Percentiles rank a stretch among this genome's conserved stretches.
Evolutionary conservation across 2,113 vertebrate species (phyloP).

Genomic region (Limnothrissa miodon): DNA sequence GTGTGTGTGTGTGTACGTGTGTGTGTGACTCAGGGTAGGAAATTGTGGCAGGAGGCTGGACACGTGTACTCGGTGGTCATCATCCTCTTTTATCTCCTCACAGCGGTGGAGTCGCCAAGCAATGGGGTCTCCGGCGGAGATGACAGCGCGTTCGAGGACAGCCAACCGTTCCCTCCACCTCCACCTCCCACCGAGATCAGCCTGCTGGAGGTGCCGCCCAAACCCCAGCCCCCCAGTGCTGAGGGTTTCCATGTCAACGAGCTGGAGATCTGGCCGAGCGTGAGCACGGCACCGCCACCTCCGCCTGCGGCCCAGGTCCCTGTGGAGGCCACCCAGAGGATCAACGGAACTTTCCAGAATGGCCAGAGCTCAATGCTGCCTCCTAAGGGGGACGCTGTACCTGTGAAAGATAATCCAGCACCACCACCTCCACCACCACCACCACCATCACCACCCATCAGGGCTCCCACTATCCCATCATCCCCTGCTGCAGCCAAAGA

Average conservation of each 20-base stretch:
- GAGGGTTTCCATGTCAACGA: conserved; percentile 75
- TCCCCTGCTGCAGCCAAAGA: conserved; percentile 70
- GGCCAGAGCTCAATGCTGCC: conserved; percentile 59
- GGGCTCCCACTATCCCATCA: conserved; percentile 51
- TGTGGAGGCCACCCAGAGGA: conserved; percentile 49
- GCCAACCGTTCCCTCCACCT: conserved; percentile 75
- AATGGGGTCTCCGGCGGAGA: conserved; percentile 67
- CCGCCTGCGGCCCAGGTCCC: conserved; percentile 58
- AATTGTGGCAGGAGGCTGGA: background rate
- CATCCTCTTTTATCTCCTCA: conserved; percentile 55
- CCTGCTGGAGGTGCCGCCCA: conserved; percentile 80
- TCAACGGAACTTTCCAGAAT: conserved; percentile 67
- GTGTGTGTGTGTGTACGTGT: too few species aligned
- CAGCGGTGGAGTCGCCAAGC: conserved; percentile 71
- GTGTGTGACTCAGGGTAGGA: background rate
- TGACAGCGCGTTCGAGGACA: conserved; percentile 72
- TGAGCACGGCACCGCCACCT: conserved; percentile 59
- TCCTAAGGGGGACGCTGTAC: conserved; percentile 48
- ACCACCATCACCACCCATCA: conserved; percentile 46
- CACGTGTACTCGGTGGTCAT: background rate
- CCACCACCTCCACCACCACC: conserved; percentile 37
- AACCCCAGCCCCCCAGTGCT: conserved; percentile 58
- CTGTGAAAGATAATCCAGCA: conserved; percentile 36
- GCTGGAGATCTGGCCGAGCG: conserved; percentile 71
- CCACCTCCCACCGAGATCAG: conserved; percentile 78